Evolutionary conservation across 2,797 vertebrate genomes (phyloP).

Genomic region (Sciaenops ocellatus): DNA sequence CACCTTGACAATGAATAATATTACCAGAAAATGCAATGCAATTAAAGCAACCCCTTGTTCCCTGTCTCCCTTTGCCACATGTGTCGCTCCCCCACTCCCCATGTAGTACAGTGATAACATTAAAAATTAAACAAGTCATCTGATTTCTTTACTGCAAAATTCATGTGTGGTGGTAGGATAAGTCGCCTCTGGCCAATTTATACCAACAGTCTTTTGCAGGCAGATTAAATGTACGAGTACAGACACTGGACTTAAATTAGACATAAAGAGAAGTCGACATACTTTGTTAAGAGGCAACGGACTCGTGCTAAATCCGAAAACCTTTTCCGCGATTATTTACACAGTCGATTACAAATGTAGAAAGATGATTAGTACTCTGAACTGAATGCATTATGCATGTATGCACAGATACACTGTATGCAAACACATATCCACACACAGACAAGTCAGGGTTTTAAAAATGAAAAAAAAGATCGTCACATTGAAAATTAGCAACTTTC

Average conservation of each 20-base stretch:
- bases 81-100: conserved; percentile 48
- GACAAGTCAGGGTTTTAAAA: conserved; percentile 1
- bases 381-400: conserved; percentile 13
- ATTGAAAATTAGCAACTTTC: not conserved
- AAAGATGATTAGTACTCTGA: conserved; percentile 16
- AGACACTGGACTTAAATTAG: conserved; percentile 36
- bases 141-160: conserved; percentile 73
- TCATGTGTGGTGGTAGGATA: conserved; percentile 58
- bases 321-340: conserved; percentile 34
- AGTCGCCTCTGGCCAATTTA: conserved; percentile 45
- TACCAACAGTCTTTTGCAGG: conserved; percentile 34
- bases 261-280: conserved; percentile 21
- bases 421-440: conserved; percentile 1
- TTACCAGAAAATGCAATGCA: conserved; percentile 76
- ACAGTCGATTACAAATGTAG: conserved; percentile 26
- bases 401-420: conserved; percentile 3
- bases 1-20: conserved; percentile 83
- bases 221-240: conserved; percentile 27
- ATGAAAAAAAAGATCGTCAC: not conserved
- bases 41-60: conserved; percentile 74
- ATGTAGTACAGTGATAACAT: conserved; percentile 70
- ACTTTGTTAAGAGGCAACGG: conserved; percentile 4
- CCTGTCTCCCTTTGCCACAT: conserved; percentile 64
- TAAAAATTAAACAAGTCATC: conserved; percentile 76
- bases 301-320: conserved; percentile 5